Base-by-base conservation (phyloP, 2,113 vertebrate species). In the Neofelis nebulosa region DNA sequence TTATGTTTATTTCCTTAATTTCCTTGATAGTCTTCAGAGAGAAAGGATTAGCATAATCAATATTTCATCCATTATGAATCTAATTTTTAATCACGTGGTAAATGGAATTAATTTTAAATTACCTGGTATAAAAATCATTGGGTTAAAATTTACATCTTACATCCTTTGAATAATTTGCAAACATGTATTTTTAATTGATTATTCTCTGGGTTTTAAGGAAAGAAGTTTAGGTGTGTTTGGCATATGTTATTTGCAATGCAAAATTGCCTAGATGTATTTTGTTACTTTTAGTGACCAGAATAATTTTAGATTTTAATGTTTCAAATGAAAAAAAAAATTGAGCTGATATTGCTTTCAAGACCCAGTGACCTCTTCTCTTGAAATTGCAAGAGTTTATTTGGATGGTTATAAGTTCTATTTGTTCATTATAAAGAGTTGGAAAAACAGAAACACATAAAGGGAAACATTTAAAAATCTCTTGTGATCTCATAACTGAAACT, bases 1-100 rank as follows among this genome's bases (percentile, higher is more conserved):
- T 80, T 91, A 63, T 45, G 74, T 92, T 88, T 94, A 89, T 89
- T 97, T 94, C 94, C 65, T 83, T 83, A 89, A 76, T 68, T 96
- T 78, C 23, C 48, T 95, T 79, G 52, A 45, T 95, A 81, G 33
- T 48, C 31, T 96, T 76, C 57, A 52, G 41, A 89, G 29, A 69
- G 29, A 95, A 93, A 85, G 15, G 29, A 93, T 89, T 90, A 95
- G 33, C 50, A 91, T 45, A 36, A 76, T 93, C 80, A 36, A 69
- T 93, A 85, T 91, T 78, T 87, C 10, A 71, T 69, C 84, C 50
- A 94, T 94, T 93, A 63, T 95, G 78, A 78, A 76, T 93, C 48
- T 38, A 57, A 4, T 87, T 95, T 96, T 90, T 81, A 86, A 65
- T 90, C 41, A 87, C 38, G 86, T 69, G 38, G 27, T 52, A 93